Evolutionary conservation across 2,888 invertebrate species (phyloP), one percentile per base, ranked within the genome.

Genomic region (Eumerus sabulonum): DNA sequence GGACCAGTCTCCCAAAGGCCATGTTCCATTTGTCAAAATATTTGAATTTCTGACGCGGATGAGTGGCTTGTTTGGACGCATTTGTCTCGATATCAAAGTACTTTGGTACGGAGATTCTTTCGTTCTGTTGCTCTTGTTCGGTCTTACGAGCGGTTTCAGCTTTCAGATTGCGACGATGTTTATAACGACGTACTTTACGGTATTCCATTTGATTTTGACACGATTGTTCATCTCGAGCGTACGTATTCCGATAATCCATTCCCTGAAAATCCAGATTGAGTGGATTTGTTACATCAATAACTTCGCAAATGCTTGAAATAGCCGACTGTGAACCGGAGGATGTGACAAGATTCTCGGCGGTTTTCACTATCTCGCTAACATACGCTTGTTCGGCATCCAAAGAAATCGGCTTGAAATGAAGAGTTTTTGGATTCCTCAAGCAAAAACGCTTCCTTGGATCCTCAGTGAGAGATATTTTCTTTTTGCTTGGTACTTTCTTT

Each of bases 191-290:
- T 1, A 87, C 82, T n/a, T 84, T 84, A 50, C 86, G 84, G 60
- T 86, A 89, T 45, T 86, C 85, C 35, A 83, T 81, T 16, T 85
- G 84, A 73, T 89, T 87, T 66, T 87, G 85, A 3, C 84, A 74
- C 47, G 86, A 85, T 62, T 88, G 86, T 47, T 88, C 88, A 64
- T 88, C 88, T 36, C 82, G 82, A 36, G 84, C 82, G 57, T 86
- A 89, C 0, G 87, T 87, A 45, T 85, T 85, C 77, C 85, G 85
- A 40, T 87, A 88, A 72, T 88, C 89, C 82, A 86, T 77, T 56
- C 88, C 89, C 68, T 88, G 88, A 36, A 86, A 87, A 56, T 88
- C 89, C 45, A 88, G 53, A 11, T 84, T 83, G 27, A 87, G 59
- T 0, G 88, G 88, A 82, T 88, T 88, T 11, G 87, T 85, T 53